A percentile compares a stretch with the other conserved stretches of the same genome.
phyloP scores from a whole-genome alignment of 1,140 invertebrate genomes.

The Dreissena rostriformis region DNA sequence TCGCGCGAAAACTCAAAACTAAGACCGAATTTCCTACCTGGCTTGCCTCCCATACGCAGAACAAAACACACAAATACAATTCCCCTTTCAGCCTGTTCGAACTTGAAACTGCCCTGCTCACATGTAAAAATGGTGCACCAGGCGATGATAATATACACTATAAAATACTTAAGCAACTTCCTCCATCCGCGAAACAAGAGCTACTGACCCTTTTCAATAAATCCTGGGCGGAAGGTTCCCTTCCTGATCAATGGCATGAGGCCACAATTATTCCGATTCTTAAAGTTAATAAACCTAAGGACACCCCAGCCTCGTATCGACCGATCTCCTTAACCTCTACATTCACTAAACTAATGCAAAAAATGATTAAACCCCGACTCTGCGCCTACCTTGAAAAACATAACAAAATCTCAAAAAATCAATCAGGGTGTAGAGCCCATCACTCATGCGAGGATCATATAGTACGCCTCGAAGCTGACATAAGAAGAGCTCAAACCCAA shows the following conservation, averaged over 20 bases:
- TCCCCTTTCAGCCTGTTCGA: neutral
- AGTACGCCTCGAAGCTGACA: neutral
- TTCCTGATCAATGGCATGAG: neutral
- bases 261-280: conserved; percentile 8
- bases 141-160: neutral
- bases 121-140: neutral
- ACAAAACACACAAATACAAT: neutral
- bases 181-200: neutral
- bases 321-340: conserved; percentile 21
- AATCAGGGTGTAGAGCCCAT: conserved; percentile 8
- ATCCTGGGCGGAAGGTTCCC: neutral
- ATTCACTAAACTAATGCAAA: conserved; percentile 24
- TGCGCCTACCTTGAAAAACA: neutral
- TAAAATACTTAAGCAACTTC: neutral
- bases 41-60: neutral
- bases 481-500: neutral
- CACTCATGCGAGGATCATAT: conserved; percentile 17
- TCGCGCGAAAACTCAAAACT: neutral
- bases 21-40: neutral
- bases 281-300: conserved; percentile 16
- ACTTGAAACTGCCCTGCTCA: neutral
- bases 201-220: neutral
- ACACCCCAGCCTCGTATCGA: conserved; percentile 13
- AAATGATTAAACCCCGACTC: conserved; percentile 25
- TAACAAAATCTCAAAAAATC: neutral